Conservation (phyloP, 2,888 invertebrate species). For the Pterobdella sp. region DNA sequence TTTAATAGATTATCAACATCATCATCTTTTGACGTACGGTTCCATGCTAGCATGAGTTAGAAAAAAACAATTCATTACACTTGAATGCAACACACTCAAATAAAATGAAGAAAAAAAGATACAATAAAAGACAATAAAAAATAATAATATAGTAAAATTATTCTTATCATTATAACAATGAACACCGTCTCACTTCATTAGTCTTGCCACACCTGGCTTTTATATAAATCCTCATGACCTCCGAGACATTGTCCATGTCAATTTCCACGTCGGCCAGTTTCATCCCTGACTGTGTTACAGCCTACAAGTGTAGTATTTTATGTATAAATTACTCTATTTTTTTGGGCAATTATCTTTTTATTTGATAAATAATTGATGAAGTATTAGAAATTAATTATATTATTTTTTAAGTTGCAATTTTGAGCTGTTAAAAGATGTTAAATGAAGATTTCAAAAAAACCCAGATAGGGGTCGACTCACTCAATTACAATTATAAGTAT, state of each 20-base stretch:
- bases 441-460: too few species aligned
- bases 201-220: slow-evolving; percentile 61
- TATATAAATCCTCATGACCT: slow-evolving; percentile 80
- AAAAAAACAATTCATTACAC: neutral
- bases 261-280: slow-evolving; percentile 74
- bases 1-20: slow-evolving; percentile 23
- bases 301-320: slow-evolving; percentile 48
- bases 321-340: neutral
- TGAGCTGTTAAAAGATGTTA: too few species aligned
- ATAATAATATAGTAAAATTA: neutral
- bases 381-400: too few species aligned
- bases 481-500: too few species aligned
- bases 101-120: neutral
- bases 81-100: neutral
- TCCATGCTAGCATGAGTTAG: neutral
- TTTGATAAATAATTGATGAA: too few species aligned
- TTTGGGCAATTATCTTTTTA: neutral
- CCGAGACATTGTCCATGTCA: slow-evolving; percentile 80
- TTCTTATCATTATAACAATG: too few species aligned
- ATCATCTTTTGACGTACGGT: neutral
- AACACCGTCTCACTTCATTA: slow-evolving; percentile 44
- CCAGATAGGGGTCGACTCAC: too few species aligned
- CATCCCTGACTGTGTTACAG: slow-evolving; percentile 81
- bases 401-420: too few species aligned
- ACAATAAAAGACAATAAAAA: neutral